Evolutionary conservation across 1,140 invertebrate genomes (phyloP).

Genomic region (Drosophila arawakana): DNA sequence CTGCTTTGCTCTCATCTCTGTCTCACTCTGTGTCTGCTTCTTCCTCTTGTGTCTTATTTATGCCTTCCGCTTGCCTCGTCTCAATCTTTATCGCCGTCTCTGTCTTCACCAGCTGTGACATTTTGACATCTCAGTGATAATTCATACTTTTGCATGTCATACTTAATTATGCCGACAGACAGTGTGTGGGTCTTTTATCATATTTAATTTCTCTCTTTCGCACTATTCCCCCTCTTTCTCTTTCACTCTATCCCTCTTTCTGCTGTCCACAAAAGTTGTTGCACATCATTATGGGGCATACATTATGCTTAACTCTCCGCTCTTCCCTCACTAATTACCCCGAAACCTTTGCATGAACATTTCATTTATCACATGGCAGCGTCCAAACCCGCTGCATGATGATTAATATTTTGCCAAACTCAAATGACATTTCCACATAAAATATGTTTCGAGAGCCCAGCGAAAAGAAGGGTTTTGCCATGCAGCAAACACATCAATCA

Average conservation of each 20-base stretch:
- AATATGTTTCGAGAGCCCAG: conserved; percentile 65
- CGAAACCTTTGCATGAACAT: conserved; percentile 25
- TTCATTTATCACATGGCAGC: conserved; percentile 69
- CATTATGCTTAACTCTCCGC: conserved; percentile 14
- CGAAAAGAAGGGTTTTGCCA: conserved; percentile 66
- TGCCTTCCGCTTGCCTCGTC: conserved; percentile 52
- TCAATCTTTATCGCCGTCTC: conserved; percentile 50
- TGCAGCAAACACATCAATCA: conserved; percentile 73
- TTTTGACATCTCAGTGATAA: conserved; percentile 84
- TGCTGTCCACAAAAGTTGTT: conserved; percentile 22
- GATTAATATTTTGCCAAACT: conserved; percentile 74
- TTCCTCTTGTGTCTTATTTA: conserved; percentile 56
- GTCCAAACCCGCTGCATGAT: conserved; percentile 41
- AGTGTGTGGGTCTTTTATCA: conserved; percentile 68
- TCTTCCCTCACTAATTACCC: conserved; percentile 39
- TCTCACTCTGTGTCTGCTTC: conserved; percentile 3
- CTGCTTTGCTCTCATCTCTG: conserved; percentile 14
- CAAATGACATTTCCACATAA: conserved; percentile 62
- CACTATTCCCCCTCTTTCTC: not conserved
- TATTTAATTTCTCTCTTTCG: conserved; percentile 44
- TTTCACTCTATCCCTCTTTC: not conserved
- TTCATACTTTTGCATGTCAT: conserved; percentile 84
- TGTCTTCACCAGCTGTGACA: conserved; percentile 77
- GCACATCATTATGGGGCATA: conserved; percentile 48
- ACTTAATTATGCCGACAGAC: conserved; percentile 82